phyloP scores from a whole-genome alignment of 30 jellyfish, hydroid and myxozoan species.

The Morbakka virulenta region DNA sequence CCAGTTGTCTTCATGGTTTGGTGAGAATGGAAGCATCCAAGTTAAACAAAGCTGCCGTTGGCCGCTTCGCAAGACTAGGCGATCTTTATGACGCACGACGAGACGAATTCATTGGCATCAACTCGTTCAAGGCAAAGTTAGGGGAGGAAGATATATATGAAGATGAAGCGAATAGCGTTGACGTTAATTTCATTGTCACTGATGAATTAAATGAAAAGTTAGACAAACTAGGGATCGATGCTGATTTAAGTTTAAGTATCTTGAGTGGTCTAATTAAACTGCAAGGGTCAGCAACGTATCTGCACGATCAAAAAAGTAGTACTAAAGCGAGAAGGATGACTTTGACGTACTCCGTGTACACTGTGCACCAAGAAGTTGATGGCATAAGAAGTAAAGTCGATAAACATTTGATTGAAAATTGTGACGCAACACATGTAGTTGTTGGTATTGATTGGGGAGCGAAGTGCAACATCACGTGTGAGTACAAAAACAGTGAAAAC shows the following conservation, averaged over 20 bases:
- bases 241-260: slow-evolving; percentile 55
- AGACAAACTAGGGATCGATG: slow-evolving; percentile 44
- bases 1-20: not conserved
- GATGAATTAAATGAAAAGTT: slow-evolving; percentile 35
- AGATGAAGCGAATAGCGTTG: slow-evolving; percentile 37
- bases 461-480: slow-evolving; percentile 50
- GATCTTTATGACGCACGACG: slow-evolving; percentile 46
- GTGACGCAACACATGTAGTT: slow-evolving; percentile 63
- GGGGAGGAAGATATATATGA: slow-evolving; percentile 49
- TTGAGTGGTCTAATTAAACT: slow-evolving; percentile 46
- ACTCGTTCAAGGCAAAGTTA: not conserved
- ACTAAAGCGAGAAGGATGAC: slow-evolving; percentile 32
- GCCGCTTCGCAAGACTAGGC: slow-evolving; percentile 62
- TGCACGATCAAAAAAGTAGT: slow-evolving; percentile 38
- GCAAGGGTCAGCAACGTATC: slow-evolving; percentile 51
- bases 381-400: slow-evolving; percentile 35
- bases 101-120: slow-evolving; percentile 46
- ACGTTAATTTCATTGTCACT: slow-evolving; percentile 36
- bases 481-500: not conserved
- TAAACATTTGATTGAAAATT: slow-evolving; percentile 5
- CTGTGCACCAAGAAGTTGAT: slow-evolving; percentile 48
- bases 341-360: slow-evolving; percentile 31
- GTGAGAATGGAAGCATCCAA: slow-evolving; percentile 20
- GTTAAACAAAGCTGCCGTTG: slow-evolving; percentile 47
- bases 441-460: slow-evolving; percentile 81